Base-by-base conservation (phyloP, 2,113 vertebrate genomes). In the Puma concolor region DNA sequence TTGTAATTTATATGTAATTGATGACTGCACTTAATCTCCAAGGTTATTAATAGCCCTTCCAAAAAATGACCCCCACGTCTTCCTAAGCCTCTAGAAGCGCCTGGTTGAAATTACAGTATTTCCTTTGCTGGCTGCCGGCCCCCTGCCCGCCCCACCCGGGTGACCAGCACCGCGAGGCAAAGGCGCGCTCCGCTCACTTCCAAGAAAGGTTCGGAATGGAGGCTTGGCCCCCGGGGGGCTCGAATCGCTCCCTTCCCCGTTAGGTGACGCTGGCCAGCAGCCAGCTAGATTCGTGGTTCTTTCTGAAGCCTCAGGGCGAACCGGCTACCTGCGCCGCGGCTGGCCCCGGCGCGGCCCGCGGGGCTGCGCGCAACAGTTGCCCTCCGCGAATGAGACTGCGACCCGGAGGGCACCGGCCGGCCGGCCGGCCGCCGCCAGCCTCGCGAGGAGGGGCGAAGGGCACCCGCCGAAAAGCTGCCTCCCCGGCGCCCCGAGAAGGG, bases 151-250 rank as follows among this genome's bases (percentile, higher is more conserved):
- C 95, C 93, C 95, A 97, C 94, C 87, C 85, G 66, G 38, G 79
- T 79, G 82, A 93, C 79, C 64, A 71, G 90, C 63, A 54, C 76
- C 4, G 63, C 7, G 8, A 97, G 89, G 93, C 93, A 82, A 96
- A 96, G 90, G 60, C 82, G 19, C 11, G 63, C 92, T 86, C 82
- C 2, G 90, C 89, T 93, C 87, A 95, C 88, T 98, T 98, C 98
- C 98, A 96, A 66, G 97, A 97, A 98, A 97, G 97, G 96, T 98
- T 96, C 29, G 72, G 95, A 98, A 97, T 9, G 89, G 96, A 97
- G 88, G 60, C 57, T 96, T 57, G 57, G 90, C 72, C 89, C 64
- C 63, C 5, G 0, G 88, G 0, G 88, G 90, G 79, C 87, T 97
- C n/a, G 21, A 91, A 82, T 88, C 90, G 54, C 77, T 95, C 92